Evolutionary conservation across 2,113 vertebrate species (phyloP).

Genomic region (Anoplopoma fimbria): DNA sequence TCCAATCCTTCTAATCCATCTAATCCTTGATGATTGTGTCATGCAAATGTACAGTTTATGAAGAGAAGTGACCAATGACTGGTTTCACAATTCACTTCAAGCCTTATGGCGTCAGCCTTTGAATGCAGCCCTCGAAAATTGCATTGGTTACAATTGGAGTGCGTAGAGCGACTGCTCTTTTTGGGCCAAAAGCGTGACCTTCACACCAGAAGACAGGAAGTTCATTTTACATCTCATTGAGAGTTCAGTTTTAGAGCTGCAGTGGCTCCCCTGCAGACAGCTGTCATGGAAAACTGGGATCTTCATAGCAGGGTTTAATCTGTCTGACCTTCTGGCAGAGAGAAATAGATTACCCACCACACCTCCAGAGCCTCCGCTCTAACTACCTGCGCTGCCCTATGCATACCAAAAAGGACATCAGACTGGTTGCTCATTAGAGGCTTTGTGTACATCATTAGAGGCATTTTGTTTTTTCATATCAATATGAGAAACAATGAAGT

Average conservation of each 20-base stretch:
- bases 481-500: constrained; percentile 10
- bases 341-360: constrained; percentile 77
- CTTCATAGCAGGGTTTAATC: constrained; percentile 81
- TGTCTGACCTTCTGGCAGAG: constrained; percentile 80
- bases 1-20: constrained; percentile 14
- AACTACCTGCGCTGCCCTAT: constrained; percentile 56
- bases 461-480: constrained; percentile 53
- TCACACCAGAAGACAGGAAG: constrained; percentile 70
- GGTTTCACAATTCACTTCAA: neutral
- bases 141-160: constrained; percentile 29
- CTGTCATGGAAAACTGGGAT: constrained; percentile 76
- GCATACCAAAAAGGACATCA: constrained; percentile 71
- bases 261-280: constrained; percentile 75
- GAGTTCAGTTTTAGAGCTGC: constrained; percentile 72
- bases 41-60: constrained; percentile 29
- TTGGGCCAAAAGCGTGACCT: constrained; percentile 71
- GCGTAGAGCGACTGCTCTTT: constrained; percentile 20
- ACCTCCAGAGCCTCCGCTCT: constrained; percentile 62
- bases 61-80: neutral
- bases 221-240: constrained; percentile 83
- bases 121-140: constrained; percentile 30
- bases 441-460: constrained; percentile 56
- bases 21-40: constrained; percentile 14
- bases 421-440: constrained; percentile 42
- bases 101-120: constrained; percentile 27